A percentile compares a stretch with the other conserved stretches of the same genome.
These are phyloP conservation scores for Phortica okadai DNA, from an alignment of 2,888 invertebrate genomes.

Conservation along the genomic window DNA sequence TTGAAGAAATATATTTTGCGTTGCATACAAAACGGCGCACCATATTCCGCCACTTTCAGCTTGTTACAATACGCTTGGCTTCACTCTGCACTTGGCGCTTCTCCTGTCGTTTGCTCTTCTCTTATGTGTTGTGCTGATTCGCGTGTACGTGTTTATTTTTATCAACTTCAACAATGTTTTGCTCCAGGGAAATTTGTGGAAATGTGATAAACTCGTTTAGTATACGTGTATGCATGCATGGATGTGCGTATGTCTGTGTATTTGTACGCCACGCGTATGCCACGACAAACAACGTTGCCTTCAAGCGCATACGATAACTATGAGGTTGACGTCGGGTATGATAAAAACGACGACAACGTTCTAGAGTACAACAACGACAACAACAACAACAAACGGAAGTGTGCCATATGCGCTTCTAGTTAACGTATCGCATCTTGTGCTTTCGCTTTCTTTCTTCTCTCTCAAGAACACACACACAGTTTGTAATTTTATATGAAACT, in stretches of 20 bases:
- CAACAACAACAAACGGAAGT: conserved; percentile 15
- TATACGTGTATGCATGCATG: conserved; percentile 43
- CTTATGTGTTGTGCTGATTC: conserved; percentile 49
- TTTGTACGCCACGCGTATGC: conserved; percentile 38
- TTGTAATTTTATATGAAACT: no score
- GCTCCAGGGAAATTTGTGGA: conserved; percentile 52
- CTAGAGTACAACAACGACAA: neutral
- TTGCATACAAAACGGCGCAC: conserved; percentile 2
- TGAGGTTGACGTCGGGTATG: neutral
- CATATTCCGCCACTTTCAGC: neutral
- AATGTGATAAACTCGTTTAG: conserved; percentile 56
- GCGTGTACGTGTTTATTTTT: conserved; percentile 66
- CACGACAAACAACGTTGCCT: conserved; percentile 15
- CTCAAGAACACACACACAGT: no score
- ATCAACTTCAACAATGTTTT: conserved; percentile 65
- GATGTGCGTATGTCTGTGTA: conserved; percentile 39
- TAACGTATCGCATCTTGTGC: conserved; percentile 24
- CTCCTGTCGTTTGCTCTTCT: conserved; percentile 11
- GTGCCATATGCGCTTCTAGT: conserved; percentile 32
- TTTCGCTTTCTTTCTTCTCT: no score
- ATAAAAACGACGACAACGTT: neutral
- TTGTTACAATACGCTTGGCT: neutral
- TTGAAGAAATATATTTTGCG: conserved; percentile 10
- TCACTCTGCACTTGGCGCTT: neutral
- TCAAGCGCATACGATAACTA: conserved; percentile 2